Conservation (phyloP, 2,888 invertebrate species). For the Busseola fusca region DNA sequence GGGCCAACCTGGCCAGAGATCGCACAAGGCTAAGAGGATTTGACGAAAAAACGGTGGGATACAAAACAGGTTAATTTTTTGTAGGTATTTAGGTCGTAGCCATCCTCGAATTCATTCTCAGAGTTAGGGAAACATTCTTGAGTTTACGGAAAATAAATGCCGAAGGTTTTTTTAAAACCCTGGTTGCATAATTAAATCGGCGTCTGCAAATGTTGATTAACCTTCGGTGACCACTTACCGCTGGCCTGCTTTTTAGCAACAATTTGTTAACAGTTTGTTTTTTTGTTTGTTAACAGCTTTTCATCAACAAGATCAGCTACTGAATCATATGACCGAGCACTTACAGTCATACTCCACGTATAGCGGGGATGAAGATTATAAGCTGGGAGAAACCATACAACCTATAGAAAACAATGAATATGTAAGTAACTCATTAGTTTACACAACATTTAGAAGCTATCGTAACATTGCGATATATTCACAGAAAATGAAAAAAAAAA, state of each 20-base stretch:
- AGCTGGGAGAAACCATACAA: slow-evolving; percentile 63
- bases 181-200: background rate
- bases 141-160: background rate
- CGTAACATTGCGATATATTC: too few relatives aligned
- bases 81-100: too few relatives aligned
- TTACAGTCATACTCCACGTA: slow-evolving; percentile 62
- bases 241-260: background rate
- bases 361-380: slow-evolving; percentile 58
- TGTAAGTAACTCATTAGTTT: slow-evolving; percentile 58
- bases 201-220: background rate
- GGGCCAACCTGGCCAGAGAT: too few relatives aligned
- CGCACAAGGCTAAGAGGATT: too few relatives aligned
- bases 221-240: background rate
- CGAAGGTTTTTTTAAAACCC: background rate
- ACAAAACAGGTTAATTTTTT: too few relatives aligned
- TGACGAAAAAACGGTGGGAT: too few relatives aligned
- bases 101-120: background rate
- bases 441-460: background rate
- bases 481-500: too few relatives aligned
- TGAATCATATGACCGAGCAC: slow-evolving; percentile 77
- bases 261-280: background rate
- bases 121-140: background rate
- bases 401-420: slow-evolving; percentile 60
- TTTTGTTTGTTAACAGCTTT: slow-evolving; percentile 72
- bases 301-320: slow-evolving; percentile 74